Percentiles rank a stretch among this genome's conserved stretches.
Evolutionary conservation across 92 coral and sea anemone genomes (phyloP).

Genomic region (Porites rus): DNA sequence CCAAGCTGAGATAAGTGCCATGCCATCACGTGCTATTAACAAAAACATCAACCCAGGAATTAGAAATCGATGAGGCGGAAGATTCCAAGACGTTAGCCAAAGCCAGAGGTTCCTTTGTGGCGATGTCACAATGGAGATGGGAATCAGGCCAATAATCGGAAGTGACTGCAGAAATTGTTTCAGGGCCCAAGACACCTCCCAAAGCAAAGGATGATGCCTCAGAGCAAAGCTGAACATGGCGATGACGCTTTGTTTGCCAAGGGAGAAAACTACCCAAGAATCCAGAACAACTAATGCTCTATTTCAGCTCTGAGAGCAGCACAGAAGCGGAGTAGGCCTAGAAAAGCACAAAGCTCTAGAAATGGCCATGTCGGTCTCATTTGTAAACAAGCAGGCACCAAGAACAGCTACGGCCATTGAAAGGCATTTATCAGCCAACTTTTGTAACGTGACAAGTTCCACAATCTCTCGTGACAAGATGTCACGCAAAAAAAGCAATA

Average conservation of each 20-base stretch:
- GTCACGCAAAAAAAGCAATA: no score
- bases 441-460: constrained; percentile 24
- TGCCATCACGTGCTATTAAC: no score
- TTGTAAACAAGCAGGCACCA: neutral
- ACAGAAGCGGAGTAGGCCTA: neutral
- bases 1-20: no score
- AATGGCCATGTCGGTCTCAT: neutral
- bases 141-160: no score
- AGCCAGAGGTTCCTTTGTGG: no score
- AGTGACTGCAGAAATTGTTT: no score
- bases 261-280: neutral
- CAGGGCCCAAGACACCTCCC: neutral
- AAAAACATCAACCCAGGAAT: no score
- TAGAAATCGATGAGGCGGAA: no score
- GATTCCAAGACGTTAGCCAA: no score
- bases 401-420: neutral
- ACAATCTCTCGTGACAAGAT: neutral
- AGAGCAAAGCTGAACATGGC: neutral
- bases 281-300: constrained; percentile 9
- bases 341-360: neutral
- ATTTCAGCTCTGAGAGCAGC: neutral
- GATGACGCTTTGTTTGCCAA: neutral
- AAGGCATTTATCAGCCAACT: constrained; percentile 8
- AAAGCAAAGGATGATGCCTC: constrained; percentile 9
- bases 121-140: no score